These are phyloP conservation scores for Pontoporia blainvillei DNA, from an alignment of 2,113 vertebrate genomes.

Conservation along the genomic window DNA sequence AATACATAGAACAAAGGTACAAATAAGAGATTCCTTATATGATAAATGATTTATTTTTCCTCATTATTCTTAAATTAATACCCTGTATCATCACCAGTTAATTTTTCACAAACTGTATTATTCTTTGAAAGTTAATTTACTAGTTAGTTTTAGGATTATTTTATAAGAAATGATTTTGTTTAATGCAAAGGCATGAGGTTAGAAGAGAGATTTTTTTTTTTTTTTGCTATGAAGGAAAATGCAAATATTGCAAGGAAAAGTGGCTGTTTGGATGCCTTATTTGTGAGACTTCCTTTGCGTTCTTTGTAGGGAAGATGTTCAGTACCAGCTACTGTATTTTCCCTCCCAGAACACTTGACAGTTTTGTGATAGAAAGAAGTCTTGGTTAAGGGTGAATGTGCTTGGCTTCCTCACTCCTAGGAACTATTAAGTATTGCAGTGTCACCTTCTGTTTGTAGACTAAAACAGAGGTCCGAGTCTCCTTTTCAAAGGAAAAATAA, in stretches of 20 bases:
- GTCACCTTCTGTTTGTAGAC: background rate
- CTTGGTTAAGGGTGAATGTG: background rate
- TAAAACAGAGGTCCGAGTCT: background rate
- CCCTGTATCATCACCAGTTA: background rate
- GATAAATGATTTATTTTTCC: background rate
- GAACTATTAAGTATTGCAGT: background rate
- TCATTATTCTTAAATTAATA: background rate
- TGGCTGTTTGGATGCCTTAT: background rate
- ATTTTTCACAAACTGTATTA: background rate
- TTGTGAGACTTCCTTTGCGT: background rate
- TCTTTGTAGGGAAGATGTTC: background rate
- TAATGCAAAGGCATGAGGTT: background rate
- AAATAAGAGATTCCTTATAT: background rate
- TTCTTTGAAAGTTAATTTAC: background rate
- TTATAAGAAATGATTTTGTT: background rate
- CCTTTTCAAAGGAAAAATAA: background rate
- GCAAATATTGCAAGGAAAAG: background rate
- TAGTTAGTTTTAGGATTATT: background rate
- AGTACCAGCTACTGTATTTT: background rate
- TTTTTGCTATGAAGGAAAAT: background rate
- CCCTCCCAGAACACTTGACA: background rate
- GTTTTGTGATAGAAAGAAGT: background rate
- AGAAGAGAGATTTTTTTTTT: background rate
- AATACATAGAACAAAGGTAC: background rate
- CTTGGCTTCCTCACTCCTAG: background rate